Percentiles rank a stretch among this genome's conserved stretches.
phyloP scores from a whole-genome alignment of 2,113 vertebrate genomes.

The Ameiurus melas region DNA sequence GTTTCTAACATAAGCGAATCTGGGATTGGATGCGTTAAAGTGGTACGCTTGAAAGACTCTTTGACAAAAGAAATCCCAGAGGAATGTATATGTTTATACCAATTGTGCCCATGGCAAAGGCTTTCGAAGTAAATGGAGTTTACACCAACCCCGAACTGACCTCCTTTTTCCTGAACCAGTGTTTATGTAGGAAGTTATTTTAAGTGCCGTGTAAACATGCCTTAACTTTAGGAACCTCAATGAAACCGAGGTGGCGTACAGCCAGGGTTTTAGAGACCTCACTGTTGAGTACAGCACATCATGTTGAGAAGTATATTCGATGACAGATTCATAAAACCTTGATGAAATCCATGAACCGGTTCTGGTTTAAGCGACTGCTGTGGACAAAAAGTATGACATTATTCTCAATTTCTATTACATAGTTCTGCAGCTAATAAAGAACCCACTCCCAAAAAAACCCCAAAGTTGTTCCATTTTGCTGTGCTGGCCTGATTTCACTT shows the following conservation, averaged over 20 bases:
- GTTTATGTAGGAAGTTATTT: conserved; percentile 45
- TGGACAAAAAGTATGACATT: neutral
- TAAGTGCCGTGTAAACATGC: conserved; percentile 32
- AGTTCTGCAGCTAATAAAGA: neutral
- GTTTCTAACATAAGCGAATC: neutral
- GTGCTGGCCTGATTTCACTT: neutral
- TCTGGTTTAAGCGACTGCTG: neutral
- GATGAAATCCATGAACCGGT: neutral
- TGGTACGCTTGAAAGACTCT: conserved; percentile 11
- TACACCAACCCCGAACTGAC: neutral
- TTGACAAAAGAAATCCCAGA: conserved; percentile 21
- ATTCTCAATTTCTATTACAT: neutral
- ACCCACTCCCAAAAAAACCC: neutral
- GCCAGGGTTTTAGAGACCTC: neutral
- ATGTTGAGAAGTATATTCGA: neutral
- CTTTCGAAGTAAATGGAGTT: conserved; percentile 30
- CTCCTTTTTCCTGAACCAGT: conserved; percentile 15
- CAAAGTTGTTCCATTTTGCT: too few relatives aligned
- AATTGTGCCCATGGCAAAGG: conserved; percentile 13
- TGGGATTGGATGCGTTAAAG: neutral
- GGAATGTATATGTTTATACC: conserved; percentile 34
- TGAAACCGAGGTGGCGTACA: neutral
- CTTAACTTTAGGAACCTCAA: neutral
- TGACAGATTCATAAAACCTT: conserved; percentile 1
- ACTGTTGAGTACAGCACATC: neutral